Evolutionary conservation across 2,113 vertebrate genomes (phyloP).

Genomic region (Albula goreensis): DNA sequence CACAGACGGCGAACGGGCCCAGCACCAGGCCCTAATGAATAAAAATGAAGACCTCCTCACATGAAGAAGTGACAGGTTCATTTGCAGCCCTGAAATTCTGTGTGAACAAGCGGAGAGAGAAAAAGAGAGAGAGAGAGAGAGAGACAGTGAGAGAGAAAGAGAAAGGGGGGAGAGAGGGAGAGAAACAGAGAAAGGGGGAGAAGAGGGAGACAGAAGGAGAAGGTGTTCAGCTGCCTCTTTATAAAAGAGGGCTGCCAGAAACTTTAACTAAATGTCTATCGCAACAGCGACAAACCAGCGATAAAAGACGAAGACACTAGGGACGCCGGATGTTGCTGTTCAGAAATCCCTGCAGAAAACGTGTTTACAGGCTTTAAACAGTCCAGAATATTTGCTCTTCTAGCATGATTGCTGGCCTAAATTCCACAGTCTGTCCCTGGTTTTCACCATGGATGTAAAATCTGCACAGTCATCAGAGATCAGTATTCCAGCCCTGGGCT

Average conservation of each 20-base stretch:
- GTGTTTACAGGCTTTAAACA: not conserved
- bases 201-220: not conserved
- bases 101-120: conserved; percentile 26
- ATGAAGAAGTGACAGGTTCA: conserved; percentile 89
- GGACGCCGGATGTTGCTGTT: conserved; percentile 79
- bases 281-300: conserved; percentile 70
- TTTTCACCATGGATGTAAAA: conserved; percentile 82
- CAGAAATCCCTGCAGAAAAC: not conserved
- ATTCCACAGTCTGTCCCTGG: conserved; percentile 69
- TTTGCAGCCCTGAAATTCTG: conserved; percentile 75
- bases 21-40: conserved; percentile 82
- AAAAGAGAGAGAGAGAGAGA: not conserved
- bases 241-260: conserved; percentile 96
- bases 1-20: conserved; percentile 78
- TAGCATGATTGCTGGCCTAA: conserved; percentile 84
- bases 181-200: not conserved
- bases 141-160: conserved; percentile 69
- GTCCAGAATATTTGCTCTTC: conserved; percentile 67
- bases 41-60: conserved; percentile 89
- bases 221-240: conserved; percentile 63
- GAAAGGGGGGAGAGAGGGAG: conserved; percentile 21
- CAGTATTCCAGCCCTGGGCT: conserved; percentile 87
- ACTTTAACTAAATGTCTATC: conserved; percentile 80
- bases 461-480: conserved; percentile 81
- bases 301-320: conserved; percentile 86